Evolutionary conservation across 2,888 invertebrate species (phyloP).

Genomic region (Proisotoma minuta): DNA sequence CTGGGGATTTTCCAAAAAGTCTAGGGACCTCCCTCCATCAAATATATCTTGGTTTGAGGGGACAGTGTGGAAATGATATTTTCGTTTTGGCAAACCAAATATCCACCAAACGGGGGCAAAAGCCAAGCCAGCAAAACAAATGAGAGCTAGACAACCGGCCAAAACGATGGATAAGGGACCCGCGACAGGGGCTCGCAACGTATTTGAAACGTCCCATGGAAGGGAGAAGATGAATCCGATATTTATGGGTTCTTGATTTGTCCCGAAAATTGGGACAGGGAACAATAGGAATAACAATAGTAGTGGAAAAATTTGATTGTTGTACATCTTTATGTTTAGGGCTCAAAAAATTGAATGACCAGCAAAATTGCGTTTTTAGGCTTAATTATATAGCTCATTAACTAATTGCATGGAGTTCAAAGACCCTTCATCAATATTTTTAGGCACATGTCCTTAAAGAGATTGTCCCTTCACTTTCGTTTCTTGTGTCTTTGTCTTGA

Average conservation of each 20-base stretch:
- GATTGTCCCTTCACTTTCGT: too few species aligned
- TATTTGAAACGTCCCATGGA: conserved; percentile 46
- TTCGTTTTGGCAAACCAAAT: conserved; percentile 39
- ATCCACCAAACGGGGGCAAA: conserved; percentile 40
- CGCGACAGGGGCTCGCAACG: conserved; percentile 37
- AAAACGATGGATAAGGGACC: conserved; percentile 29
- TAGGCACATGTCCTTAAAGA: too few species aligned
- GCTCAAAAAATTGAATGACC: too few species aligned
- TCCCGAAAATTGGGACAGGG: neutral
- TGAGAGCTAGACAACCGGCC: conserved; percentile 30
- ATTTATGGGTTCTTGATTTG: conserved; percentile 30
- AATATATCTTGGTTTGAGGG: neutral
- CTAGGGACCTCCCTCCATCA: neutral
- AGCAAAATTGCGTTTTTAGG: too few species aligned
- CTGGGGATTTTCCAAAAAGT: neutral
- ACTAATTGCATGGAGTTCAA: too few species aligned
- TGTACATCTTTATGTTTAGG: too few species aligned
- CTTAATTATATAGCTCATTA: too few species aligned
- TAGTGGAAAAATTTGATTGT: too few species aligned
- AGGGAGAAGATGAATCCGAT: conserved; percentile 40
- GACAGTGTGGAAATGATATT: conserved; percentile 33
- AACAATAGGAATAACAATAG: neutral
- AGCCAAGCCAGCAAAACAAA: conserved; percentile 39
- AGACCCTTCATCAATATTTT: too few species aligned
- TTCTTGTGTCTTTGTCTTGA: too few species aligned